Conservation (phyloP, 2,888 invertebrate species). For the Lasioglossum leucozonium region DNA sequence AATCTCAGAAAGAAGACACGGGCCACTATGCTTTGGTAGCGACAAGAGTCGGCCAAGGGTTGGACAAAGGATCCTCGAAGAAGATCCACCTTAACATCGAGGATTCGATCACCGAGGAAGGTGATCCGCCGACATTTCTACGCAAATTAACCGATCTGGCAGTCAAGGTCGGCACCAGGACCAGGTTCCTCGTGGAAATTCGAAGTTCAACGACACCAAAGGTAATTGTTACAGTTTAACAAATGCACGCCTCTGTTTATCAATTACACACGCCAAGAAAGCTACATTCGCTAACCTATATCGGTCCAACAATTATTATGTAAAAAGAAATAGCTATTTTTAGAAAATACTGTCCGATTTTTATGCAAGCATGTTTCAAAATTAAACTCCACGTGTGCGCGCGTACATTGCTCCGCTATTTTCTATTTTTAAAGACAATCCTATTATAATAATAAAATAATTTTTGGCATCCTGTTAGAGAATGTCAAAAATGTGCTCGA, state of each 20-base stretch:
- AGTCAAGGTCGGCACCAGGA: conserved; percentile 95
- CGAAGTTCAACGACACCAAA: conserved; percentile 91
- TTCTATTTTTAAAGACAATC: neutral
- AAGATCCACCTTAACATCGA: conserved; percentile 79
- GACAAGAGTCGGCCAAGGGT: conserved; percentile 86
- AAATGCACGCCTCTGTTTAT: neutral
- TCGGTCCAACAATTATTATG: too few species aligned
- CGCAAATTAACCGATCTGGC: conserved; percentile 93
- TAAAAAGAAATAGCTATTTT: neutral
- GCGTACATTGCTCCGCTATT: neutral
- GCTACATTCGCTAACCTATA: too few species aligned
- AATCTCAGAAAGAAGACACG: conserved; percentile 83
- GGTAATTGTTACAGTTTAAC: conserved; percentile 84
- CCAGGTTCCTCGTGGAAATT: conserved; percentile 93
- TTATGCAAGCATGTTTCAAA: neutral
- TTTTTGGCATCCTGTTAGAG: neutral
- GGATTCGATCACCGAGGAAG: conserved; percentile 84
- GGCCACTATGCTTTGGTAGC: conserved; percentile 89
- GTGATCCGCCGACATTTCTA: conserved; percentile 93
- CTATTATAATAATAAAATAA: conserved; percentile 3
- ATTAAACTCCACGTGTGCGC: neutral
- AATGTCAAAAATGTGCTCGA: neutral
- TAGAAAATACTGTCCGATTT: neutral
- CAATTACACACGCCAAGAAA: too few species aligned
- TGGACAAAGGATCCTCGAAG: conserved; percentile 86